A percentile compares a stretch with the other conserved stretches of the same genome.
Conservation (phyloP, 2,113 vertebrate species). For the Micronycteris hirsuta region DNA sequence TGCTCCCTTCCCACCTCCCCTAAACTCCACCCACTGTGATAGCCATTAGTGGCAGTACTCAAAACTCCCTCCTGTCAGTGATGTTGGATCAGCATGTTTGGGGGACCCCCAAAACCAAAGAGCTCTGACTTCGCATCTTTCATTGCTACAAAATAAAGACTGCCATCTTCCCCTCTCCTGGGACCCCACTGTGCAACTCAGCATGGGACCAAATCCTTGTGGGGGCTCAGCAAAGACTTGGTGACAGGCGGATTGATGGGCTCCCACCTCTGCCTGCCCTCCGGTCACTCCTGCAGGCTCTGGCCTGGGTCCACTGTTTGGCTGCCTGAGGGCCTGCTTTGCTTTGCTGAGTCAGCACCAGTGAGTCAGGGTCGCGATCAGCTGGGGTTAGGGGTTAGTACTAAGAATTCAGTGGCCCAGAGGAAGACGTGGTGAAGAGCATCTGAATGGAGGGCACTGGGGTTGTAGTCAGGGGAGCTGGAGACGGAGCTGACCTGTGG, state of each 20-base stretch:
- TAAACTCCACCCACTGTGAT: no score
- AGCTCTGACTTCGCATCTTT: neutral
- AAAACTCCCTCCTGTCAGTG: neutral
- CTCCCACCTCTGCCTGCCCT: neutral
- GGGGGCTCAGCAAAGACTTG: constrained; percentile 44
- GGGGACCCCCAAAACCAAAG: neutral
- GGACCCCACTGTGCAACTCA: neutral
- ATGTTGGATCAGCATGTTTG: neutral
- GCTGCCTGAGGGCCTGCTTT: constrained; percentile 55
- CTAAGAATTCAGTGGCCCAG: neutral
- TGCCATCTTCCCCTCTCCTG: constrained; percentile 6
- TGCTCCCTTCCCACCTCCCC: neutral
- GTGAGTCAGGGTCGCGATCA: constrained; percentile 49
- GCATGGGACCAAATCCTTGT: constrained; percentile 12
- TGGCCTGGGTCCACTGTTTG: constrained; percentile 13
- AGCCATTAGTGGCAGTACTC: neutral
- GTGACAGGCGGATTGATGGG: constrained; percentile 65
- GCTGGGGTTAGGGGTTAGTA: neutral
- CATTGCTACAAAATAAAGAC: neutral
- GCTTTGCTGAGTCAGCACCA: constrained; percentile 64
- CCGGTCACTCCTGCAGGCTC: neutral
- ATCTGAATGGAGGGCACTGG: neutral
- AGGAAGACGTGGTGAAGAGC: neutral
- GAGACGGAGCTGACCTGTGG: neutral
- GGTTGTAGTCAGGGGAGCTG: neutral